Conservation (phyloP, 2,113 vertebrate species). For the Anseranas semipalmata region DNA sequence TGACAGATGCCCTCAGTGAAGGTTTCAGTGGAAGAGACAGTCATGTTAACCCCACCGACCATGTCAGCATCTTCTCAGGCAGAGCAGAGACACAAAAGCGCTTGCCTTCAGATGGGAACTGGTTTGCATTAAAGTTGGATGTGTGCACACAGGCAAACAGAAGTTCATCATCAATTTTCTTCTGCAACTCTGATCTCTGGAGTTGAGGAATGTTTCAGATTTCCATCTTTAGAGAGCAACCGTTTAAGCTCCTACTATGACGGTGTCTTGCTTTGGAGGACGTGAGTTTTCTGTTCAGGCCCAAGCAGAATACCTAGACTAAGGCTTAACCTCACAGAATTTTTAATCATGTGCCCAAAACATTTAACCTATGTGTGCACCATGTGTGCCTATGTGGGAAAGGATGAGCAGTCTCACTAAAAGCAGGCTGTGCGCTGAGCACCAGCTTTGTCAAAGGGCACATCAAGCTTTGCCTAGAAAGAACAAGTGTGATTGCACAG, state of each 20-base stretch:
- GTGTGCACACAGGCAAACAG: neutral
- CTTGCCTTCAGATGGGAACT: neutral
- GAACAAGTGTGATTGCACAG: neutral
- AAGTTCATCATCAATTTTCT: neutral
- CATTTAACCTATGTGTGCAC: no score
- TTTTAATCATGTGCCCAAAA: neutral
- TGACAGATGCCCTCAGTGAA: no score
- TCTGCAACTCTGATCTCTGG: neutral
- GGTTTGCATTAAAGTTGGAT: neutral
- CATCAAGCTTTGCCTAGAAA: neutral
- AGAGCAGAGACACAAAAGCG: neutral
- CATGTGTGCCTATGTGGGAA: rapidly evolving
- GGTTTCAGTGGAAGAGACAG: neutral
- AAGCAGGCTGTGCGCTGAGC: neutral
- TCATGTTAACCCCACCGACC: neutral
- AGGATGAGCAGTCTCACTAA: neutral
- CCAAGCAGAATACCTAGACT: neutral
- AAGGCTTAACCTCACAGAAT: neutral
- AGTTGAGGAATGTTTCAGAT: neutral
- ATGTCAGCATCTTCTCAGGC: neutral
- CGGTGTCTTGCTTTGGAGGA: neutral
- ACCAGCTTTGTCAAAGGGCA: neutral
- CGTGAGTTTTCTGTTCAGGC: no score
- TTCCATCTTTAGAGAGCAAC: neutral
- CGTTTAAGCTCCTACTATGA: neutral